Evolutionary conservation across 2,113 vertebrate species (phyloP).

Genomic region (Setophaga kirtlandii): DNA sequence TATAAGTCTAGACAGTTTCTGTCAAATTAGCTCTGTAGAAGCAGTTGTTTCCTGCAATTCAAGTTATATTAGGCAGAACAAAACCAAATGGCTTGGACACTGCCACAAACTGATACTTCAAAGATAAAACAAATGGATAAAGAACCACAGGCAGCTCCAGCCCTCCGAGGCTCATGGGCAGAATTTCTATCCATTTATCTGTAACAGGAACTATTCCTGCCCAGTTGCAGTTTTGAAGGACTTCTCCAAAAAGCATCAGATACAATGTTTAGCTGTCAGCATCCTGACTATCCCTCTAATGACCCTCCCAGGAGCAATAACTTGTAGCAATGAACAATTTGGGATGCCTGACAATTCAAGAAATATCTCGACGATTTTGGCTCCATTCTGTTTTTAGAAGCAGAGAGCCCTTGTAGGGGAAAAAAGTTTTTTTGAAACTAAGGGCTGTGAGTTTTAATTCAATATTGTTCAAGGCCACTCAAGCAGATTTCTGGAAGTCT

Average conservation of each 20-base stretch:
- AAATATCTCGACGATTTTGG: background rate
- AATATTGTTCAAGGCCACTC: constrained; percentile 65
- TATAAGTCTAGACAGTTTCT: constrained; percentile 7
- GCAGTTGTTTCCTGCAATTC: background rate
- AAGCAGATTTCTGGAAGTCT: constrained; percentile 54
- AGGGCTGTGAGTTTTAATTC: constrained; percentile 16
- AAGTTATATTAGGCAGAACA: background rate
- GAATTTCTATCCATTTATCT: background rate
- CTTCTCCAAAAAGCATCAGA: background rate
- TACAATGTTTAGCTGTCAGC: background rate
- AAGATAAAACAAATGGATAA: background rate
- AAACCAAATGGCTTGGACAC: background rate
- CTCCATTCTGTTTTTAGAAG: background rate
- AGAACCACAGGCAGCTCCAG: background rate
- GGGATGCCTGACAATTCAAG: background rate
- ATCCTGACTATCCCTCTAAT: background rate
- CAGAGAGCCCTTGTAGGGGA: background rate
- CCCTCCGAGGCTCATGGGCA: background rate
- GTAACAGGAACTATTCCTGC: background rate
- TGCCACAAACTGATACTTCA: background rate
- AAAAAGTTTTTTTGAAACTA: background rate
- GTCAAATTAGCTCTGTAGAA: background rate
- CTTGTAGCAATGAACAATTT: background rate
- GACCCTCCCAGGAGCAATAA: background rate
- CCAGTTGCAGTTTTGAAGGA: background rate